Evolutionary conservation across 2,888 invertebrate species (phyloP), one percentile per base, ranked within the genome.

Genomic region (Athalia circularis): DNA sequence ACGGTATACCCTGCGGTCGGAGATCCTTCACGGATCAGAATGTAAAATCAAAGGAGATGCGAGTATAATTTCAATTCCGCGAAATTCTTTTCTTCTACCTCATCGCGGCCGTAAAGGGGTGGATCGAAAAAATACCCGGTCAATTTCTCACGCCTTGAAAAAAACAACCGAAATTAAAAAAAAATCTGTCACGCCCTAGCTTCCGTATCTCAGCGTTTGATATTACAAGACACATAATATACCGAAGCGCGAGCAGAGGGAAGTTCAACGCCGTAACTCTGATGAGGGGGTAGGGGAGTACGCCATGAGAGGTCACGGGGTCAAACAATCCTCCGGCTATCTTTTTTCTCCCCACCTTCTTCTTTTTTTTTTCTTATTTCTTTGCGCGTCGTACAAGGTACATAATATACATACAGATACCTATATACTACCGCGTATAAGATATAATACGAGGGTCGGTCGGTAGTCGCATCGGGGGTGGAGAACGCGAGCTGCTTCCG

Each of bases 291-390:
- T 43, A n/a, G 54, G 8, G 68, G 52, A 8, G 13, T 13, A 13
- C 11, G n/a, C n/a, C n/a, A 54, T n/a, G 54, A 54, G 52, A 68
- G 68, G 52, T 68, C 54, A 54, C 52, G 68, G 43, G 54, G 52
- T 68, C 54, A 52, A 50, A 68, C 52, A 54, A 9, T 54, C 29
- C 52, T 43, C 52, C 43, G 29, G 0, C 11, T 13, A 52, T 54
- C 68, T 68, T 68, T 13, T 13, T 13, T 13, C 7, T 61, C 61
- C 13, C n/a, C 11, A 29, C 52, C 52, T 52, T 52, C 2, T 11
- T 52, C 11, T 11, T 11, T 52, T 54, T n/a, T n/a, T 54, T 54
- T 4, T n/a, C 7, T n/a, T 4, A 4, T 54, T 54, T 4, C 54
- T 54, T 54, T 54, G 11, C 7, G 4, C 11, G 7, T 5, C 11